Evolutionary conservation across 2,113 vertebrate genomes (phyloP).

Genomic region (Tachysurus fulvidraco): DNA sequence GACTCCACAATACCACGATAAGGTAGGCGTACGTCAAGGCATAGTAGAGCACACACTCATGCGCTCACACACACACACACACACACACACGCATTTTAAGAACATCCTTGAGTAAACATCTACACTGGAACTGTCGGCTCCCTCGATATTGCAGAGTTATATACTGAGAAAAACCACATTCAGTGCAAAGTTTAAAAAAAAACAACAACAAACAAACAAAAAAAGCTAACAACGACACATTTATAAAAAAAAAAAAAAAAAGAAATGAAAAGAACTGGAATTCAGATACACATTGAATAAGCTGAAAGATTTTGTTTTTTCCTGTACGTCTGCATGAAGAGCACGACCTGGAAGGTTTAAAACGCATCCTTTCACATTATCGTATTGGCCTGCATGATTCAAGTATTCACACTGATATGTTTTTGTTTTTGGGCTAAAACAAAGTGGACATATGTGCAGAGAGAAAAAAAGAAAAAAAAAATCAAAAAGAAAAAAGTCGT

Average conservation of each 20-base stretch:
- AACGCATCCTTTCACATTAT: conserved; percentile 99
- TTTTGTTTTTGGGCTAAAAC: conserved; percentile 89
- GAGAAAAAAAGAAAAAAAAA: conserved; percentile 52
- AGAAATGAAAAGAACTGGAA: conserved; percentile 74
- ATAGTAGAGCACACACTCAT: conserved; percentile 83
- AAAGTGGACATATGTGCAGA: conserved; percentile 99
- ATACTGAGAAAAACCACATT: conserved; percentile 87
- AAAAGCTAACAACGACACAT: conserved; percentile 84
- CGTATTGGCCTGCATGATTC: conserved; percentile 99
- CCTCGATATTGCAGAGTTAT: conserved; percentile 80
- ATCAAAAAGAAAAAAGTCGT: conserved; percentile 72
- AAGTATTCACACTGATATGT: conserved; percentile 99
- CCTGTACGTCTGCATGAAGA: conserved; percentile 82
- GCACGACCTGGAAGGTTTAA: conserved; percentile 96
- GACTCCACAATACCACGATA: conserved; percentile 88
- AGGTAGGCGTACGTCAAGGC: conserved; percentile 95
- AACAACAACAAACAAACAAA: conserved; percentile 72
- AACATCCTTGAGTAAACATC: conserved; percentile 97
- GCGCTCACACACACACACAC: conserved; percentile 29
- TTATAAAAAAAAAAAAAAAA: conserved; percentile 42
- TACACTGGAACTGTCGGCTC: conserved; percentile 89
- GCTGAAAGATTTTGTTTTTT: conserved; percentile 76
- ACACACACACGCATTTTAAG: conserved; percentile 64
- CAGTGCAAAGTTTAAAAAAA: conserved; percentile 96
- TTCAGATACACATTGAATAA: conserved; percentile 83